A percentile compares a stretch with the other conserved stretches of the same genome.
These are phyloP conservation scores for Procambarus virginalis DNA, from an alignment of 1,140 invertebrate genomes.

Conservation along the genomic window DNA sequence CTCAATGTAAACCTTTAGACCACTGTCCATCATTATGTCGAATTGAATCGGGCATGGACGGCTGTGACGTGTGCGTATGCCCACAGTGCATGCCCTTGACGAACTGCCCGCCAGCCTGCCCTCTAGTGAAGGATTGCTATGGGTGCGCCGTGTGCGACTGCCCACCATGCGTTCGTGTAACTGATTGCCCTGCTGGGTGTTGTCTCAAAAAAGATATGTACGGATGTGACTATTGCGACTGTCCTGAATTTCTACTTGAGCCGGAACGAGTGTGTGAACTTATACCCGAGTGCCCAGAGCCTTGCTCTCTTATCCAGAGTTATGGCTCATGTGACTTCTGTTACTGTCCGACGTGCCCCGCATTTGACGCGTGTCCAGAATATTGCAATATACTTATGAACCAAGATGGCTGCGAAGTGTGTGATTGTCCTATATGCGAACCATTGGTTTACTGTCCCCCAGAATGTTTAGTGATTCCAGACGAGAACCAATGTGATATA, in stretches of 20 bases:
- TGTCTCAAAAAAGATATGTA: neutral
- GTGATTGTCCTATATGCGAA: neutral
- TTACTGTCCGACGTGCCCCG: neutral
- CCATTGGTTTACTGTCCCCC: neutral
- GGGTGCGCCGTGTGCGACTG: neutral
- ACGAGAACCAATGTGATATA: neutral
- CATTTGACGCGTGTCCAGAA: neutral
- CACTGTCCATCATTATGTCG: neutral
- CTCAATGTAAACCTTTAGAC: neutral
- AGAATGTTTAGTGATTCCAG: neutral
- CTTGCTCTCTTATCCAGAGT: neutral
- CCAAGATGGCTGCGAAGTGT: neutral
- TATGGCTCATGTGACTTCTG: neutral
- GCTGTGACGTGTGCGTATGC: neutral
- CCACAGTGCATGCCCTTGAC: neutral
- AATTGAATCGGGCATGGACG: neutral
- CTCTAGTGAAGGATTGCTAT: neutral
- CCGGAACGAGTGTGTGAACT: neutral
- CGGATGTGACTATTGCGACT: neutral
- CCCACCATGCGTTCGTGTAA: neutral
- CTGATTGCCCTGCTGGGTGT: neutral
- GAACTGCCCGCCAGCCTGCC: neutral
- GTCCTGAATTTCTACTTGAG: neutral
- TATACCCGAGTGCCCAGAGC: neutral
- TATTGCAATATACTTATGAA: neutral